phyloP scores from a whole-genome alignment of 1,140 invertebrate species.

The Leptonema lineaticorne region DNA sequence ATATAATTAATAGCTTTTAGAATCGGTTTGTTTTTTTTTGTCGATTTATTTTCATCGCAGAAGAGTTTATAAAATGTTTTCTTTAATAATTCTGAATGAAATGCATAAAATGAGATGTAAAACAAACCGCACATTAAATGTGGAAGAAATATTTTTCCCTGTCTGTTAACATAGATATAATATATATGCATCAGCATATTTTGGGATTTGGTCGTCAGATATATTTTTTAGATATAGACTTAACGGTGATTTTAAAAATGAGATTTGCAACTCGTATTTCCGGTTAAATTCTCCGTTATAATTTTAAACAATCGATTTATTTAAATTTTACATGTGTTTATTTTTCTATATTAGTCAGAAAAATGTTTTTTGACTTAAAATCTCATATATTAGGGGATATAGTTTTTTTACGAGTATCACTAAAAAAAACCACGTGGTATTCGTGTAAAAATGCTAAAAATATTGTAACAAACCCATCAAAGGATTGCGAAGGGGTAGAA shows the following conservation, averaged over 20 bases:
- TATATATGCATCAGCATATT: conserved; percentile 13
- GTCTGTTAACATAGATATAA: conserved; percentile 1
- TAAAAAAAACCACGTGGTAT: conserved; percentile 10
- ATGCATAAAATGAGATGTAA: neutral
- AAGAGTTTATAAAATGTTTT: neutral
- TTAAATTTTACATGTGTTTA: no score
- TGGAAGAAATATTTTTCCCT: conserved; percentile 13
- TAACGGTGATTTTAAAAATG: neutral
- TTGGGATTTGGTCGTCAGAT: conserved; percentile 24
- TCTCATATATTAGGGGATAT: no score
- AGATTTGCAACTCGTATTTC: no score
- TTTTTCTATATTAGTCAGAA: no score
- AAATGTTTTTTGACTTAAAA: no score
- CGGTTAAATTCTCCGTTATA: no score
- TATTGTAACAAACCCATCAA: conserved; percentile 25
- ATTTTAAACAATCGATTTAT: no score
- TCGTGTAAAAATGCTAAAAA: conserved; percentile 31
- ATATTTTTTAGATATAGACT: conserved; percentile 22
- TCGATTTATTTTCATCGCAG: no score
- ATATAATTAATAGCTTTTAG: no score
- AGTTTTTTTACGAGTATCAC: no score
- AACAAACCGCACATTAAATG: neutral
- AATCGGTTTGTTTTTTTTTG: no score
- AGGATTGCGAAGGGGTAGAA: conserved; percentile 2
- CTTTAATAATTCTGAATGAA: neutral